Evolutionary conservation across 2,888 invertebrate genomes (phyloP), one percentile per base, ranked within the genome.

Genomic region (Sesia bembeciformis): DNA sequence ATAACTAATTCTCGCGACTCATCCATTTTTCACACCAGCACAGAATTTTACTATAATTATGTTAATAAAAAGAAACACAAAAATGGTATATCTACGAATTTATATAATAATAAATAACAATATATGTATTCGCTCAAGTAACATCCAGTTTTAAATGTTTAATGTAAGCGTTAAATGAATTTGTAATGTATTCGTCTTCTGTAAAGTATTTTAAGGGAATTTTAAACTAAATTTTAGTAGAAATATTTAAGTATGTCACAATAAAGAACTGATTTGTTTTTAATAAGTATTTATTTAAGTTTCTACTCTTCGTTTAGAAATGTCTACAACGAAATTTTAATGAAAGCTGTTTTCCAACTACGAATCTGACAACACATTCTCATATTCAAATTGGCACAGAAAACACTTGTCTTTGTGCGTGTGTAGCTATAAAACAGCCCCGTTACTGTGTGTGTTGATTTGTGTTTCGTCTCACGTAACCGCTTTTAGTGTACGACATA

Each of bases 401-500:
- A 23, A 23, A 23, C 23, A 23, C 49, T 54, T 50, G 49, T 52
- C 40, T 52, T 52, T 56, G 52, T 52, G 40, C 38, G 52, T 42
- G 7, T 40, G 6, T 51, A 40, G 40, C 40, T 39, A n/a, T 40
- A 38, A 52, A 7, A 52, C 23, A 40, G 52, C 23, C 23, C 23
- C 23, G 4, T n/a, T 4, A 52, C 7, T 50, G 7, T 40, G 0
- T 52, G 40, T 52, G 39, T 40, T 6, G 7, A 40, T 39, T 52
- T 52, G 40, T n/a, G 46, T 46, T 7, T 6, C 5, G 46, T 46
- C 46, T 52, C 50, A 8, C 39, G 60, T 65, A 64, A 70, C 67
- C 70, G 74, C 77, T 78, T 78, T 69, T 84, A 80, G 72, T 77
- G 70, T 78, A 76, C 71, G 72, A 60, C 4, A 23, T 79, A 81